Evolutionary conservation across 2,888 invertebrate genomes (phyloP).

Genomic region (Eupithecia subumbrata): DNA sequence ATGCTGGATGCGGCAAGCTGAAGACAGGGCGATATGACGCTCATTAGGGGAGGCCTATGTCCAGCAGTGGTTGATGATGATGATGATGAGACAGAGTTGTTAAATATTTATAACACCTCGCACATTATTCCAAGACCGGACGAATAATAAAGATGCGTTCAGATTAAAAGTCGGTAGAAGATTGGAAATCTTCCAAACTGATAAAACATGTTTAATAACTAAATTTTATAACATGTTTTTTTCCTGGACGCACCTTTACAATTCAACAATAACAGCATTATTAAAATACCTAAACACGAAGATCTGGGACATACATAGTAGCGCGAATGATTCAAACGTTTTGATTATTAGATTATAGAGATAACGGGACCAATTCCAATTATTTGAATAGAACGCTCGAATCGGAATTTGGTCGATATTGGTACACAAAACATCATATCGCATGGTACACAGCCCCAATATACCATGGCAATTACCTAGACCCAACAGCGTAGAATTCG

Average conservation of each 20-base stretch:
- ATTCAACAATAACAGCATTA: background rate
- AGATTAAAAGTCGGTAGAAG: no score
- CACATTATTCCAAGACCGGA: background rate
- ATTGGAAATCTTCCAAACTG: no score
- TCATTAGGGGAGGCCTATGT: no score
- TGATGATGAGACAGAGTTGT: no score
- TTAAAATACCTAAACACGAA: background rate
- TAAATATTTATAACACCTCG: no score
- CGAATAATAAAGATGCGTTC: background rate
- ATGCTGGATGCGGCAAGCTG: no score
- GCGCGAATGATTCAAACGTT: background rate
- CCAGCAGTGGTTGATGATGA: no score
- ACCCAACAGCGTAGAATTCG: constrained; percentile 21
- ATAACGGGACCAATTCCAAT: constrained; percentile 11
- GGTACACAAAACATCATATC: constrained; percentile 24
- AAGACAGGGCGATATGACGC: no score
- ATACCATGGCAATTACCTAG: constrained; percentile 32
- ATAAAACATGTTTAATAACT: no score
- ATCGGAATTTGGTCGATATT: constrained; percentile 19
- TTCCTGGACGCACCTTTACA: no score
- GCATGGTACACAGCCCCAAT: constrained; percentile 29
- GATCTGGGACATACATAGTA: background rate
- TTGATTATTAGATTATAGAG: background rate
- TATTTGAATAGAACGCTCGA: constrained; percentile 20
- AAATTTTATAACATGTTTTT: no score